Percentiles rank a stretch among this genome's conserved stretches.
Conservation (phyloP, 2,113 vertebrate genomes). For the Edolisoma coerulescens region DNA sequence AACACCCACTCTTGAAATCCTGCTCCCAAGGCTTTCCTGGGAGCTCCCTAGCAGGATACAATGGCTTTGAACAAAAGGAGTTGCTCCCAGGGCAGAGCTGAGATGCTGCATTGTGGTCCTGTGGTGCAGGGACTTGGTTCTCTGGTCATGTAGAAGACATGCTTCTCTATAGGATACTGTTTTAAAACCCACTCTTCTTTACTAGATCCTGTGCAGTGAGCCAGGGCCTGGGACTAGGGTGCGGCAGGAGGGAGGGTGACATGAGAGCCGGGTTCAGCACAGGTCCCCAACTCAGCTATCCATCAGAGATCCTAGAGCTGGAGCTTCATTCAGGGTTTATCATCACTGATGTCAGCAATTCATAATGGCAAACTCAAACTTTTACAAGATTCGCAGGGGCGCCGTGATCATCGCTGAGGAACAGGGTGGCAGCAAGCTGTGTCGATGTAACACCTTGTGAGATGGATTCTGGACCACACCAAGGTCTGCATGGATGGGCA, state of each 20-base stretch:
- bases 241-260: background rate
- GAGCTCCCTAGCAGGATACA: background rate
- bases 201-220: background rate
- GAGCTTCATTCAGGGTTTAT: background rate
- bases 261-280: background rate
- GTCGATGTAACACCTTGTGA: background rate
- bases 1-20: background rate
- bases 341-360: fast-evolving
- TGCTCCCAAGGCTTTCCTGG: background rate
- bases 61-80: background rate
- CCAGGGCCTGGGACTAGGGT: background rate
- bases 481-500: background rate
- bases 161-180: background rate
- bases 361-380: background rate
- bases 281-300: fast-evolving
- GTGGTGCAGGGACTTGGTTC: fast-evolving
- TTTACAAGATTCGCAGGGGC: background rate
- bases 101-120: background rate
- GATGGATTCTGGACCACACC: background rate
- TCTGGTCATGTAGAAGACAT: background rate
- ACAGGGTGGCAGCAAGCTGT: background rate
- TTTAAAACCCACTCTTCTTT: background rate
- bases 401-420: fast-evolving
- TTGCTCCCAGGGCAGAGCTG: background rate
- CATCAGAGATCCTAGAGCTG: background rate